Conservation (phyloP, 2,888 invertebrate species). For the Dexiosoma caninum region DNA sequence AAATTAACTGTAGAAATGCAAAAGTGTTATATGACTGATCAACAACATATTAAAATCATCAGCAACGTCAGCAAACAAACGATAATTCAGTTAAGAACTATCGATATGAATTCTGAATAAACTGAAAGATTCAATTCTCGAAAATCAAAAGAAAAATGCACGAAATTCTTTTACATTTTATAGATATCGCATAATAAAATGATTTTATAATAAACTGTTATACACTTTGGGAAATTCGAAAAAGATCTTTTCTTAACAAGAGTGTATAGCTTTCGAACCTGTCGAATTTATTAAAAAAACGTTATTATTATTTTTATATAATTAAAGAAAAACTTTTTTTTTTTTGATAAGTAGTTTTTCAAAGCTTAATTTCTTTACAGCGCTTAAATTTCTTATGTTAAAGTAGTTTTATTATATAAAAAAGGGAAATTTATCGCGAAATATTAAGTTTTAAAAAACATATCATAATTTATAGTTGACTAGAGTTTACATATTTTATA, state of each 20-base stretch:
- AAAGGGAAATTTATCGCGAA: not conserved
- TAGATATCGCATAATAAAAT: too few relatives aligned
- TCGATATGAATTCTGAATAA: too few relatives aligned
- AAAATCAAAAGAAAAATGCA: too few relatives aligned
- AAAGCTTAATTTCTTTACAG: slow-evolving; percentile 31
- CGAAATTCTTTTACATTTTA: too few relatives aligned
- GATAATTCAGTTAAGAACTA: too few relatives aligned
- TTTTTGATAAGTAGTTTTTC: not conserved
- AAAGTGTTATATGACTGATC: too few relatives aligned
- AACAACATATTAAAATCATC: too few relatives aligned
- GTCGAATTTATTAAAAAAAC: slow-evolving; percentile 1
- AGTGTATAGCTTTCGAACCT: not conserved
- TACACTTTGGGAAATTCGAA: not conserved
- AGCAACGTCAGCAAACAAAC: too few relatives aligned
- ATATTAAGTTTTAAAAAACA: slow-evolving; percentile 15
- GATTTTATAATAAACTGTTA: not conserved
- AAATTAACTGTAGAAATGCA: too few relatives aligned
- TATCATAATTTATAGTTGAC: slow-evolving; percentile 47
- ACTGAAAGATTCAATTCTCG: too few relatives aligned
- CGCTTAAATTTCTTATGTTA: slow-evolving; percentile 22
- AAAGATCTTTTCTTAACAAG: not conserved
- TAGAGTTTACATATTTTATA: slow-evolving; percentile 34
- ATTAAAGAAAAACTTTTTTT: not conserved
- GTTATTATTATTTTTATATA: slow-evolving; percentile 8
- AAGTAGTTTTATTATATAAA: slow-evolving; percentile 22